A percentile compares a stretch with the other conserved stretches of the same genome.
These are phyloP conservation scores for Pentamera pediparva DNA, from an alignment of 53 echinoderm and acorn worm genomes.

Conservation along the genomic window DNA sequence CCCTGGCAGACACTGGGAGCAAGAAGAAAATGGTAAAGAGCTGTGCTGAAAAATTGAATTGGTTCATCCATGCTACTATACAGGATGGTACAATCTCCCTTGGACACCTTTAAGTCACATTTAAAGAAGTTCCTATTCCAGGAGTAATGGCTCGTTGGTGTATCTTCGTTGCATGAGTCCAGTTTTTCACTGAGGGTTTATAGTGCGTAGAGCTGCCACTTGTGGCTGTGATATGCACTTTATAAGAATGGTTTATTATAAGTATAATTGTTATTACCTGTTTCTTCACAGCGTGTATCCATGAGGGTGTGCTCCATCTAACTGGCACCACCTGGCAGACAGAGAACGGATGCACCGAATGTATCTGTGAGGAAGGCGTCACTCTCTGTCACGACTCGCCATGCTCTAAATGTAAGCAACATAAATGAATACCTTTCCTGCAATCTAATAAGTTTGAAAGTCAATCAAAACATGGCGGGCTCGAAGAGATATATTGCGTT, in stretches of 20 bases:
- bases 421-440: neutral
- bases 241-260: neutral
- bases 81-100: no score
- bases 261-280: neutral
- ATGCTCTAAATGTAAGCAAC: neutral
- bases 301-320: conserved; percentile 53
- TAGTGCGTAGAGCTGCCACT: neutral
- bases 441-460: neutral
- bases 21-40: no score
- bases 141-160: no score
- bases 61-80: no score
- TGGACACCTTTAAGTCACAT: no score
- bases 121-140: no score
- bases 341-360: conserved; percentile 78
- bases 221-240: neutral
- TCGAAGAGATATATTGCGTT: no score
- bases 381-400: conserved; percentile 14
- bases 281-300: conserved; percentile 51
- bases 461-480: neutral
- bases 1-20: no score
- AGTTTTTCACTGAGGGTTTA: no score
- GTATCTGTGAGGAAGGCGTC: conserved; percentile 70
- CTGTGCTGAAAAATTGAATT: no score
- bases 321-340: conserved; percentile 62
- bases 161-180: no score